Evolutionary conservation across 2,113 vertebrate species (phyloP), one percentile per base, ranked within the genome.

Genomic region (Dromiciops gliroides): DNA sequence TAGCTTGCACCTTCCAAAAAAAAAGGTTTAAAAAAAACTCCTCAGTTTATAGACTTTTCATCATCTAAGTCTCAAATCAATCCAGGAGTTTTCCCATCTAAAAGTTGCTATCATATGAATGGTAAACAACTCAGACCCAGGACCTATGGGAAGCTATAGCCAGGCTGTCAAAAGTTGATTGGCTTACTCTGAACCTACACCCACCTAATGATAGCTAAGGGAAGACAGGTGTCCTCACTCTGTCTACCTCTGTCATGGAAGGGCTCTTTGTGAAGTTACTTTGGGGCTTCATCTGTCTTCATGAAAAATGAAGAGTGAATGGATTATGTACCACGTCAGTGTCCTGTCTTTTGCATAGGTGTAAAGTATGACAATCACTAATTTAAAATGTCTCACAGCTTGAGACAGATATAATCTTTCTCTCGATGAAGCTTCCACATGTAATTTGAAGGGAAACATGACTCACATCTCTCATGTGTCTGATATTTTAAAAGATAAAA

Each of bases 381-480:
- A 96, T 93, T 95, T 93, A 89, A 96, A 95, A 83, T 95, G 60
- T 90, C 53, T 95, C 83, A 95, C 51, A 95, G n/a, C 44, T 93
- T 93, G 37, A 93, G 31, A 53, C 12, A 90, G 93, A 96, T 50
- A 93, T 50, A 95, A 60, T 91, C n/a, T 91, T 93, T 93, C 48
- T 92, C 83, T 92, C n/a, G 90, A 90, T 95, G 95, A 94, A 93
- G n/a, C 92, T 90, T 50, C 24, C 51, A 93, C 24, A 50, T 89
- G 47, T 92, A 96, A 91, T 96, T 94, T 94, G 56, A 90, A 96
- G 3, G 50, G 37, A 97, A 23, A 92, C 44, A 94, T 96, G 94
- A 95, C 50, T 97, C 96, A 96, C 11, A 92, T 92, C 47, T 23
- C 94, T 93, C 89, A 94, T 83, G 90, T 95, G 56, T 91, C 51